Evolutionary conservation across 2,113 vertebrate genomes (phyloP), one percentile per base, ranked within the genome.

Genomic region (Mungos mungo): DNA sequence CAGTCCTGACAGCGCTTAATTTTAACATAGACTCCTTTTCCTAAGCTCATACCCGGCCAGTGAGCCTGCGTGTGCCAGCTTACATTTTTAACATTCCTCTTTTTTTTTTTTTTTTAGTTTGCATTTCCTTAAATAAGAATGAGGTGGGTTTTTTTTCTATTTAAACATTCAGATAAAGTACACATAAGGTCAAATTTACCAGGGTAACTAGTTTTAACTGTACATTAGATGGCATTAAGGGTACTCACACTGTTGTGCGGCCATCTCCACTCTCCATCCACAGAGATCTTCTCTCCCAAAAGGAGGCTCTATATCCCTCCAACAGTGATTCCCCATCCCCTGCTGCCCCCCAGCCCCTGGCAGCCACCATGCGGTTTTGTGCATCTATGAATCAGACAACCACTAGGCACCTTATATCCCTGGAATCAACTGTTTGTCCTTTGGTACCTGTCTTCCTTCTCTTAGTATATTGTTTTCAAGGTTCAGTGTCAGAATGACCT

Each of bases 181-280:
- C 5, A 27, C 3, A 7, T 25, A 29, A 25, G 14, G 2, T 14
- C 15, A 12, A 65, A 45, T 92, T 9, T 31, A 47, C 16, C 1
- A 13, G 25, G n/a, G 66, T 68, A 35, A 12, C 5, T 7, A 21
- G 18, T 47, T 69, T 57, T 35, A 14, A 77, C 29, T 14, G 10
- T 2, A 0, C 2, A 0, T 35, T 0, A 21, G n/a, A 31, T 3
- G 74, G 50, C n/a, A 0, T 6, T 35, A 31, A 11, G 5, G 50
- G 4, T 3, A 8, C 25, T 5, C 15, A 6, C 18, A 4, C 2
- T 6, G 6, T 13, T 74, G 1, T 9, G 27, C 1, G 10, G 13
- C 5, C 33, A 0, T 60, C 15, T 15, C 14, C 31, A 45, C 15
- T 7, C 10, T 27, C n/a, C 9, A 3, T 4, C 35, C 45, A 29